phyloP scores from a whole-genome alignment of 2,797 vertebrate genomes.

The Otolemur crassicaudatus region DNA sequence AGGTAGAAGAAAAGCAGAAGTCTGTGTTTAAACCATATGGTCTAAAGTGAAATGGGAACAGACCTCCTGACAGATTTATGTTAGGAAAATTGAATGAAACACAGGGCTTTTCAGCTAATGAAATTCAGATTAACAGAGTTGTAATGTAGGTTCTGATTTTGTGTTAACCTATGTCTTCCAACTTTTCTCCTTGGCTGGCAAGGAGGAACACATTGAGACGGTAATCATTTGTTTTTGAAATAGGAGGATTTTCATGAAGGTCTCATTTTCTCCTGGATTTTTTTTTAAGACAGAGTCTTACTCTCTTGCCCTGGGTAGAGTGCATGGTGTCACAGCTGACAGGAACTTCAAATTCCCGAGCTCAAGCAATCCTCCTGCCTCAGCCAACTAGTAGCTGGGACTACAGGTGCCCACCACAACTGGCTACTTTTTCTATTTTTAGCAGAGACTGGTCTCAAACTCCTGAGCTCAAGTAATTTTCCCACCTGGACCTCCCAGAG shows the following conservation, averaged over 20 bases:
- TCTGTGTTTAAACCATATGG: conserved; percentile 62
- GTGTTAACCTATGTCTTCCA: not conserved
- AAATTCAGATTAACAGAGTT: not conserved
- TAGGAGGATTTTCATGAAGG: not conserved
- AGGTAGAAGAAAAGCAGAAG: conserved; percentile 41
- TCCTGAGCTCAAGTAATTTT: no score
- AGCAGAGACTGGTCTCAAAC: no score
- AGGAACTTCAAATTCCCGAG: no score
- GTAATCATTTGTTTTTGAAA: not conserved
- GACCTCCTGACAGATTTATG: conserved; percentile 67
- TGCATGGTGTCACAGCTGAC: no score
- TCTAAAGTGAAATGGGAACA: conserved; percentile 49
- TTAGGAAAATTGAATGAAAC: conserved; percentile 68
- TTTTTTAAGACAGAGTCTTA: no score
- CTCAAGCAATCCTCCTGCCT: no score
- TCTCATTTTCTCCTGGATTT: not conserved
- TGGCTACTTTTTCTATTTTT: no score
- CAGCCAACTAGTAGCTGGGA: no score
- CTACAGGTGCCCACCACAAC: no score
- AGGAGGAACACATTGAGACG: not conserved
- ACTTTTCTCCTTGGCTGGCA: no score
- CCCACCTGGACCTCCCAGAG: no score
- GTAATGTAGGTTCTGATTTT: not conserved
- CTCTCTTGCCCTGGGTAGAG: no score
- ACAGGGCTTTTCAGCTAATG: conserved; percentile 54